Conservation (phyloP, 2,888 invertebrate species). For the Arrhopalites spinosus region DNA sequence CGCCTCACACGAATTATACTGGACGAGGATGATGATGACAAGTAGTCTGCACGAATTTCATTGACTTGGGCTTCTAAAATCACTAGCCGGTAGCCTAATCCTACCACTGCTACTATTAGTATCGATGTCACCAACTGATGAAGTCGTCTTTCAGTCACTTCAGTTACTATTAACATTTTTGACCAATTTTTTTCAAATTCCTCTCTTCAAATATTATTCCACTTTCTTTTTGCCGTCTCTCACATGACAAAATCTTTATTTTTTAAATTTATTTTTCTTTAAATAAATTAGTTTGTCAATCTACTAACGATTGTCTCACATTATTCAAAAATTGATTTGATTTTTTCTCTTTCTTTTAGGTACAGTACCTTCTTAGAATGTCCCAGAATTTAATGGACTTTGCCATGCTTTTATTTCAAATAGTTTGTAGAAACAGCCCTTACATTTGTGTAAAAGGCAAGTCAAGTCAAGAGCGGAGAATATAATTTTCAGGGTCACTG, state of each 20-base stretch:
- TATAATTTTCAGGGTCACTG: too few relatives aligned
- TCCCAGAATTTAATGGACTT: too few relatives aligned
- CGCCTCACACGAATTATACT: constrained; percentile 16
- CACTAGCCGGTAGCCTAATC: constrained; percentile 28
- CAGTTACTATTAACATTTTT: constrained; percentile 25
- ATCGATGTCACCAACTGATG: constrained; percentile 31
- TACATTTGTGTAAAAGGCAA: too few relatives aligned
- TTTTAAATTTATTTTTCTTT: neutral
- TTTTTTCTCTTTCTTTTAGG: neutral
- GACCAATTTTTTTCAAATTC: neutral
- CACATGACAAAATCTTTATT: neutral
- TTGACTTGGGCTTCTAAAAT: constrained; percentile 25
- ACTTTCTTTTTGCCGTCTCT: neutral
- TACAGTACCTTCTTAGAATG: neutral
- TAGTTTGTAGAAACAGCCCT: too few relatives aligned
- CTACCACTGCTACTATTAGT: constrained; percentile 20
- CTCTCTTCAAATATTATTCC: neutral
- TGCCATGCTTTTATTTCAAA: too few relatives aligned
- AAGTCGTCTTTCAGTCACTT: constrained; percentile 30
- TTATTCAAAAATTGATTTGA: neutral
- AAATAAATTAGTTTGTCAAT: neutral
- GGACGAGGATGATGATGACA: constrained; percentile 15
- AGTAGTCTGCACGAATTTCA: constrained; percentile 20
- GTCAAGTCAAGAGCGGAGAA: too few relatives aligned
- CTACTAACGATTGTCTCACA: neutral